A percentile compares a stretch with the other conserved stretches of the same genome.
Evolutionary conservation across 2,113 vertebrate species (phyloP).

Genomic region (Promerops cafer): DNA sequence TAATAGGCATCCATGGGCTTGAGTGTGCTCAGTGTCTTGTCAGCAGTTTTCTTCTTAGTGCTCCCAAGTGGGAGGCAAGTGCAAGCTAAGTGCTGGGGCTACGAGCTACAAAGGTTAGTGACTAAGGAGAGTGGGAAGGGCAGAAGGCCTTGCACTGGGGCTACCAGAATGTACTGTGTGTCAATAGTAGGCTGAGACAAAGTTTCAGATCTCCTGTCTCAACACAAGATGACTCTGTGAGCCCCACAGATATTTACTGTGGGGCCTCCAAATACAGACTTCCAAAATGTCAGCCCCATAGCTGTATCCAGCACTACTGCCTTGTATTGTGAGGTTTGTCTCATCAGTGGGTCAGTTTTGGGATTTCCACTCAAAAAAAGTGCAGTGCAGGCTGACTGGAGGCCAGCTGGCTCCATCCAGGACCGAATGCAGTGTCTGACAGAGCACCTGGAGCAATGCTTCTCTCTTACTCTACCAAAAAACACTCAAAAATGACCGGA

Average conservation of each 20-base stretch:
- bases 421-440: rapidly evolving
- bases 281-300: not conserved
- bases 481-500: not conserved
- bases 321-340: not conserved
- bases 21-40: too few relatives aligned
- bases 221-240: not conserved
- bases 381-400: not conserved
- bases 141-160: not conserved
- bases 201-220: not conserved
- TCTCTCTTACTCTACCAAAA: not conserved
- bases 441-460: not conserved
- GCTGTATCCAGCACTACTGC: not conserved
- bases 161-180: not conserved
- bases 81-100: not conserved
- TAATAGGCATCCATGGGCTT: not conserved
- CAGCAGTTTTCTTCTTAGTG: not conserved
- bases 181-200: not conserved
- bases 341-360: not conserved
- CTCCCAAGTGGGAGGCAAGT: not conserved
- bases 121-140: not conserved
- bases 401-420: not conserved
- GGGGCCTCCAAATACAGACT: not conserved
- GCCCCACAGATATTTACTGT: not conserved
- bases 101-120: not conserved
- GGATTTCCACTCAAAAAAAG: not conserved